Evolutionary conservation across 1,140 invertebrate species (phyloP), one percentile per base, ranked within the genome.

Genomic region (Charaxes varanes): DNA sequence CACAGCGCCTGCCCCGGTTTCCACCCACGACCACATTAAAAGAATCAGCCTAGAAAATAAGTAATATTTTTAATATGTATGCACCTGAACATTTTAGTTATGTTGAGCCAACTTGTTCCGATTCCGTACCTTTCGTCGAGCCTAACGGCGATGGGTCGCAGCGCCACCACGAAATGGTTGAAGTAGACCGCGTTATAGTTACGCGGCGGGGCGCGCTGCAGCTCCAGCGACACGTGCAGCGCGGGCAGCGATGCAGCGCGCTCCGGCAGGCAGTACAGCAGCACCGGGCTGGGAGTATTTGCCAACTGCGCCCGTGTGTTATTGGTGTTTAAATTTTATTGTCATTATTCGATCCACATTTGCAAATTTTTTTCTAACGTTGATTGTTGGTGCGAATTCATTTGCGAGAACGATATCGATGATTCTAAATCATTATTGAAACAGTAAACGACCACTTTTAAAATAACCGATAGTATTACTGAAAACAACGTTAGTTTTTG

Each of bases 91-190:
- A n/a, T n/a, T n/a, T n/a, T n/a, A n/a, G n/a, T n/a, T n/a, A n/a
- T n/a, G n/a, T n/a, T n/a, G n/a, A n/a, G n/a, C n/a, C n/a, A n/a
- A n/a, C n/a, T n/a, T n/a, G n/a, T n/a, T n/a, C n/a, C n/a, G 22
- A 32, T 19, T 8, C 21, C 6, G 11, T 3, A 76, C 70, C 76
- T 70, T 50, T 80, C 76, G 41, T 78, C 97, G 1, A 99, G 69
- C 52, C 93, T 90, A 2, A 98, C 76, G 12, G 91, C 93, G 22
- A 97, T 84, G 24, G 95, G 94, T 36, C 94, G 94, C 15, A 97
- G 78, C 32, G 89, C 90, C 4, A 98, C 84, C 3, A 94, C 89
- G 7, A 98, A 79, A 78, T 96, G 91, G 85, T 94, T 85, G 56
- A 88, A 89, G 63, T 88, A 76, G 30, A 69, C 41, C 7, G 72